phyloP scores from a whole-genome alignment of 2,113 vertebrate genomes.

The Rhea americana region DNA sequence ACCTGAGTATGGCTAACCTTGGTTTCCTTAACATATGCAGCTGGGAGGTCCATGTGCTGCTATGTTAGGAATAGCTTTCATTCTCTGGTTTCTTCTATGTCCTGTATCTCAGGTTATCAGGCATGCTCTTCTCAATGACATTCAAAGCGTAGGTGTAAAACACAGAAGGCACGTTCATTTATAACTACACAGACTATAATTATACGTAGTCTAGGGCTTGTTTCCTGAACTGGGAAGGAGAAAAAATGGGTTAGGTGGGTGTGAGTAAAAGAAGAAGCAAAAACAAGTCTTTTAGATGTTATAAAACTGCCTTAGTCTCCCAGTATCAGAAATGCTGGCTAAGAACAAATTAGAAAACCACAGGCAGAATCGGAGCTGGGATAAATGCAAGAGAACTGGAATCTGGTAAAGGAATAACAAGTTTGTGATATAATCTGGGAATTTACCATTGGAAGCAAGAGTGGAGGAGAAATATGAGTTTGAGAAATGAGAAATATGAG shows the following conservation, averaged over 20 bases:
- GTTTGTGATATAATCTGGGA: neutral
- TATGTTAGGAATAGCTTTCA: constrained; percentile 28
- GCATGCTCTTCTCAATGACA: constrained; percentile 9
- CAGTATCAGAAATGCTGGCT: constrained; percentile 5
- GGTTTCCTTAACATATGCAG: constrained; percentile 18
- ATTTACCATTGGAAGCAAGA: neutral
- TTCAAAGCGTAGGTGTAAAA: constrained; percentile 52
- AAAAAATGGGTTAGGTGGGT: constrained; percentile 63
- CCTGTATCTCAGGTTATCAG: constrained; percentile 49
- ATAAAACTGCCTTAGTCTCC: constrained; percentile 48
- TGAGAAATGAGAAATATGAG: neutral
- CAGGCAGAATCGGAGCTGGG: neutral
- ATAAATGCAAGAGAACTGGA: neutral
- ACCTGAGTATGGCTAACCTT: neutral
- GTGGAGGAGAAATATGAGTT: neutral
- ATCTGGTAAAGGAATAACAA: constrained; percentile 19
- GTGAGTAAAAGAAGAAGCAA: constrained; percentile 44
- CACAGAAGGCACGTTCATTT: constrained; percentile 61
- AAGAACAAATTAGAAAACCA: constrained; percentile 20
- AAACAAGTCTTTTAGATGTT: constrained; percentile 40
- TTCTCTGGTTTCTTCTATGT: neutral
- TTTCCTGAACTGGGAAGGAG: constrained; percentile 48
- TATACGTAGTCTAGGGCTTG: constrained; percentile 55
- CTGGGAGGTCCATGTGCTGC: constrained; percentile 47
- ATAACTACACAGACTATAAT: constrained; percentile 59